phyloP scores from a whole-genome alignment of 2,113 vertebrate genomes.

The Sinosuthora webbiana region DNA sequence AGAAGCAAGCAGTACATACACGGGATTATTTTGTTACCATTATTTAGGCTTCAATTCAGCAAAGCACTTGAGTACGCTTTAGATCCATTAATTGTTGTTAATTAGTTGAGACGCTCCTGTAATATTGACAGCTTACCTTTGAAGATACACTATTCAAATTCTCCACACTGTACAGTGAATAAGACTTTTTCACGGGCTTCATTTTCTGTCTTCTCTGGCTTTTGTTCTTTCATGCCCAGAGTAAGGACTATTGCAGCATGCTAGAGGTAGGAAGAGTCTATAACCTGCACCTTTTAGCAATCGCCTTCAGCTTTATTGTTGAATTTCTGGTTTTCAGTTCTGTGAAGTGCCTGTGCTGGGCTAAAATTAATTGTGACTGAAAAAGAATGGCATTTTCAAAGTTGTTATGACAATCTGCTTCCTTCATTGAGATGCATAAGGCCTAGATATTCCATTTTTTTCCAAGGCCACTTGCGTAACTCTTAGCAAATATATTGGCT shows the following conservation, averaged over 20 bases:
- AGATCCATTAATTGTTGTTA: not conserved
- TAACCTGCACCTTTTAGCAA: not conserved
- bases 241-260: not conserved
- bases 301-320: not conserved
- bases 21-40: not conserved
- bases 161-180: not conserved
- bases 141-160: not conserved
- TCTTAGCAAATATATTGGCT: constrained; percentile 45
- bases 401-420: constrained; percentile 64
- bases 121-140: not conserved
- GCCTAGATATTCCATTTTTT: constrained; percentile 46
- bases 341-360: not conserved
- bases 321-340: not conserved
- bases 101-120: not conserved
- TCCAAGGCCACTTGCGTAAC: constrained; percentile 36
- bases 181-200: not conserved
- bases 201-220: not conserved
- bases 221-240: not conserved
- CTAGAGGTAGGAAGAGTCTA: not conserved
- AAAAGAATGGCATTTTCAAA: constrained; percentile 65
- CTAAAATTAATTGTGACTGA: constrained; percentile 56
- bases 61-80: not conserved
- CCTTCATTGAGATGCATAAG: constrained; percentile 54
- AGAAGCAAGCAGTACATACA: not conserved
- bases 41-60: not conserved